phyloP scores from a whole-genome alignment of 2,888 invertebrate species.

The Penaeus monodon region DNA sequence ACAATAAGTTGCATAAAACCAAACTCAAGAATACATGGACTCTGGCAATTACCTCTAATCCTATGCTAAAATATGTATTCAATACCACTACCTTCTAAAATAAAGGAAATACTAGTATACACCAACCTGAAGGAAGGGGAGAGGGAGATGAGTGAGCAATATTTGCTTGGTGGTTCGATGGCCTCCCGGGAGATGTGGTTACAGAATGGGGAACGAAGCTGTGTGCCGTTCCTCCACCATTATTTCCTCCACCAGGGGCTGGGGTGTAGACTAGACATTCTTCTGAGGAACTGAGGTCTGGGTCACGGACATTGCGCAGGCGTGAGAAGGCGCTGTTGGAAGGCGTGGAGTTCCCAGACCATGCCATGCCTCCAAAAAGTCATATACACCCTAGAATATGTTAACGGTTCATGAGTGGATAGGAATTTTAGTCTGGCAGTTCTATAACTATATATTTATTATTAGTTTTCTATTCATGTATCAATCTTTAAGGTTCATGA shows the following conservation, averaged over 20 bases:
- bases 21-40: too few relatives aligned
- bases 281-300: constrained; percentile 53
- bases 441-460: too few relatives aligned
- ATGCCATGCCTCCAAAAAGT: constrained; percentile 34
- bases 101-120: background rate
- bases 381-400: constrained; percentile 31
- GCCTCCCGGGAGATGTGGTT: constrained; percentile 20
- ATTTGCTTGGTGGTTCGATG: constrained; percentile 52
- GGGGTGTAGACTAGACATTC: constrained; percentile 50
- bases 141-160: constrained; percentile 31
- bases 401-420: background rate
- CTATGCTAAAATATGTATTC: too few relatives aligned
- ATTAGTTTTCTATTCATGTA: too few relatives aligned
- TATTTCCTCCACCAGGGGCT: constrained; percentile 18
- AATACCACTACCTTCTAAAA: background rate
- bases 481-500: too few relatives aligned
- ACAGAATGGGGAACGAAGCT: constrained; percentile 23
- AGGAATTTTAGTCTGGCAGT: too few relatives aligned
- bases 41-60: too few relatives aligned
- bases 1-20: too few relatives aligned
- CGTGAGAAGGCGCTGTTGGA: constrained; percentile 43
- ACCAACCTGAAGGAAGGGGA: constrained; percentile 41
- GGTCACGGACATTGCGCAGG: constrained; percentile 46
- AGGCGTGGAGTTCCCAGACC: constrained; percentile 38
- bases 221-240: constrained; percentile 16